Conservation (phyloP, 2,113 vertebrate genomes). For the Cochlearius cochlearius region DNA sequence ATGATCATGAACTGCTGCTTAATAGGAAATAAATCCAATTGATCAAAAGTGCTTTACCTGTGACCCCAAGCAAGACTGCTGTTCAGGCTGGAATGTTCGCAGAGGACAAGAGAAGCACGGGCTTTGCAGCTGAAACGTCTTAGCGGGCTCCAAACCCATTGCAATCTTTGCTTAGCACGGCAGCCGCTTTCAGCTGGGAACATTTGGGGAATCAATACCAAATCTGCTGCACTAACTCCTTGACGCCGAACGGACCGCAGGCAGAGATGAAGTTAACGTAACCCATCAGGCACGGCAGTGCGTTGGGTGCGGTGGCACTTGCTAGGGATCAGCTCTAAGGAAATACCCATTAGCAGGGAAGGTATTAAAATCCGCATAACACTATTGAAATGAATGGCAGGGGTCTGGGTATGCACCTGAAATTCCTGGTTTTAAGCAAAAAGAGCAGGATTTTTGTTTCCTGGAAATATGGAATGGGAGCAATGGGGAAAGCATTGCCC, state of each 20-base stretch:
- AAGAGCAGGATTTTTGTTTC: not conserved
- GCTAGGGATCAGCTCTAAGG: not conserved
- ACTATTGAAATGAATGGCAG: not conserved
- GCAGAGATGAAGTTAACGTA: not conserved
- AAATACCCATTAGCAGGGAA: not conserved
- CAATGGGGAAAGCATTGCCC: not conserved
- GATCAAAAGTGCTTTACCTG: slow-evolving; percentile 47
- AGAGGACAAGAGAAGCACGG: not conserved
- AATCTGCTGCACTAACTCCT: not conserved
- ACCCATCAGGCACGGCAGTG: fast-evolving
- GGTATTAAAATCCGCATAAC: not conserved
- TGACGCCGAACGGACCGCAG: fast-evolving
- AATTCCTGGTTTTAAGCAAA: not conserved
- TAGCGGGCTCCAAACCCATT: not conserved
- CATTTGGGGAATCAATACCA: not conserved
- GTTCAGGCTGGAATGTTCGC: not conserved
- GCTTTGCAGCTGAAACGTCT: not conserved
- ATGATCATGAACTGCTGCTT: slow-evolving; percentile 39
- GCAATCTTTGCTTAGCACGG: not conserved
- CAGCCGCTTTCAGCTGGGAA: not conserved
- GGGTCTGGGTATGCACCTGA: not conserved
- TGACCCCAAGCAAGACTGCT: not conserved
- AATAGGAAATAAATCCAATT: slow-evolving; percentile 47
- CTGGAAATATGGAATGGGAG: not conserved
- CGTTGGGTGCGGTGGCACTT: fast-evolving